Evolutionary conservation across 2,113 vertebrate species (phyloP).

Genomic region (Silurus asotus): DNA sequence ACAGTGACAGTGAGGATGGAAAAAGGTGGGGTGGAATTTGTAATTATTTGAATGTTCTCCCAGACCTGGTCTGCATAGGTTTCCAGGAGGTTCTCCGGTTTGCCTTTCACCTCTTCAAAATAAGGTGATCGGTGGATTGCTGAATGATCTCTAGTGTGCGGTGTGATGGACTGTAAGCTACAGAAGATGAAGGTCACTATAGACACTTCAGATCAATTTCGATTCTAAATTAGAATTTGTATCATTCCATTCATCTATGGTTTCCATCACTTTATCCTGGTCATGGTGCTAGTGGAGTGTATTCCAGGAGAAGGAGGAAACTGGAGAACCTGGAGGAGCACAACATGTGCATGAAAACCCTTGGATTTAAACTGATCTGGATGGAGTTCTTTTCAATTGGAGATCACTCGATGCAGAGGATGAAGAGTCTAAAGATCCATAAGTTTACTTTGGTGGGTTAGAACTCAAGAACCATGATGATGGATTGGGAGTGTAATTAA

Average conservation of each 20-base stretch:
- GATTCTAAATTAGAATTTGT: not conserved
- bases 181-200: not conserved
- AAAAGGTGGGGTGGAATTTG: not conserved
- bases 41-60: not conserved
- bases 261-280: not conserved
- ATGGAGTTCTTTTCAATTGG: too few relatives aligned
- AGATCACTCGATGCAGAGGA: too few relatives aligned
- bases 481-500: too few relatives aligned
- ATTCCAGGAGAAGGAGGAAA: not conserved
- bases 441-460: too few relatives aligned
- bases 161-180: not conserved
- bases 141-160: not conserved
- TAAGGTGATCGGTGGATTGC: not conserved
- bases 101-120: not conserved
- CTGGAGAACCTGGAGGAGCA: too few relatives aligned
- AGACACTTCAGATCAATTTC: not conserved
- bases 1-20: slow-evolving; percentile 13
- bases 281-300: not conserved
- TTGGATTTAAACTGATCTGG: too few relatives aligned
- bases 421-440: too few relatives aligned
- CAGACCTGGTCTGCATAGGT: not conserved
- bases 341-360: not conserved
- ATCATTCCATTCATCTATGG: too few relatives aligned
- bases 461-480: too few relatives aligned
- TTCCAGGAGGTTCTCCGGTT: not conserved